Conservation (phyloP, 1,140 invertebrate species). For the Centruroides vittatus region DNA sequence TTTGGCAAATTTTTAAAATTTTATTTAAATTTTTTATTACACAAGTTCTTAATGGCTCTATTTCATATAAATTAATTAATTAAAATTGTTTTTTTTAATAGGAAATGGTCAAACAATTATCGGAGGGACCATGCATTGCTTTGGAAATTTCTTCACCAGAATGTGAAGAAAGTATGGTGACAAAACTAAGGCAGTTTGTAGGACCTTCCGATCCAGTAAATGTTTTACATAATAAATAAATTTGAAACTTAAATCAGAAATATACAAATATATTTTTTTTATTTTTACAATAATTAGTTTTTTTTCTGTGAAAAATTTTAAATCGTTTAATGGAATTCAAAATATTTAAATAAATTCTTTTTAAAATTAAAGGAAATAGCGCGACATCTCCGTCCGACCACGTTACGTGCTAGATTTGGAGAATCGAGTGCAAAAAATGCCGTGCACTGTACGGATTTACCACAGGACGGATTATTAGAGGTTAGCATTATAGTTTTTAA, state of each 20-base stretch:
- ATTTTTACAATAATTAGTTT: too few relatives aligned
- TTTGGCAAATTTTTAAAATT: too few relatives aligned
- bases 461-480: constrained; percentile 70
- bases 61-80: too few relatives aligned
- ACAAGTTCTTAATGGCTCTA: too few relatives aligned
- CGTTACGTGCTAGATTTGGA: constrained; percentile 70
- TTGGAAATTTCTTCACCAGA: constrained; percentile 58
- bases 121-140: constrained; percentile 66
- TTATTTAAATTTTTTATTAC: too few relatives aligned
- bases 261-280: too few relatives aligned
- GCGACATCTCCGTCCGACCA: constrained; percentile 59
- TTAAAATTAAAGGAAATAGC: constrained; percentile 56
- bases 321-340: too few relatives aligned
- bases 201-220: constrained; percentile 77
- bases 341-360: too few relatives aligned
- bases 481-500: constrained; percentile 23
- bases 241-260: too few relatives aligned
- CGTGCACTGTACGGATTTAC: constrained; percentile 81
- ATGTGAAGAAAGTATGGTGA: constrained; percentile 39
- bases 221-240: too few relatives aligned
- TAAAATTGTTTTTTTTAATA: constrained; percentile 26
- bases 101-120: constrained; percentile 65
- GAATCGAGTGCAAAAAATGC: constrained; percentile 69
- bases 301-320: constrained; percentile 4
- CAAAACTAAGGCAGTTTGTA: constrained; percentile 65